Evolutionary conservation across 2,797 vertebrate species (phyloP), one percentile per base, ranked within the genome.

Genomic region (Sebastes nivosus): DNA sequence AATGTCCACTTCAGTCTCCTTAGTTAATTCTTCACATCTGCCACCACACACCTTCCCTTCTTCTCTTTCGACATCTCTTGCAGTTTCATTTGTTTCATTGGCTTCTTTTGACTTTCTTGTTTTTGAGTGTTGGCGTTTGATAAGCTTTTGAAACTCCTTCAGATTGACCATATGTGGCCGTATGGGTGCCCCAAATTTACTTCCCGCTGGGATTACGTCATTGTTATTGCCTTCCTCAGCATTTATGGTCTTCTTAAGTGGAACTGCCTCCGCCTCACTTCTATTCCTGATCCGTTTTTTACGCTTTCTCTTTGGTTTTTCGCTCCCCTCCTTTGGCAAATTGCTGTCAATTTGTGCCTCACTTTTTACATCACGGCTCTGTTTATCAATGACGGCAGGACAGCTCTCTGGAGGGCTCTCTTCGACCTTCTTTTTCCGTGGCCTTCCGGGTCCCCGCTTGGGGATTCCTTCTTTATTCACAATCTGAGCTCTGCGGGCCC

Each of bases 361-460:
- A 11, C 4, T 18, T 63, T 83, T 10, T n/a, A 27, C 36, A 18
- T 20, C 8, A 1, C 42, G 11, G 55, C 66, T 67, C 8, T 5
- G 46, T 13, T 24, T 29, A 22, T 69, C 82, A 2, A 8, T 14
- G 1, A 65, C 2, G 0, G 7, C 25, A 16, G 46, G 13, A 24
- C 11, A 30, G 20, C 13, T 9, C 18, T 58, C 12, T 14, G 57
- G 0, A 58, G 0, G 11, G 0, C 2, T 34, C 8, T 60, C 18
- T 52, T 29, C 13, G 1, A 1, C 13, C 2, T 6, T 67, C 14
- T 3, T 73, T 77, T 90, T 94, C 12, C 4, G 38, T 0, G 86
- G 89, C 73, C 92, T 92, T 34, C 93, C 93, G 46, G 54, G 72
- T 63, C 82, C 86, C 57, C n/a, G 59, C 25, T 72, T 91, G 20